These are phyloP conservation scores for Axea sp. DNA, from an alignment of 2,888 invertebrate species.

Conservation along the genomic window DNA sequence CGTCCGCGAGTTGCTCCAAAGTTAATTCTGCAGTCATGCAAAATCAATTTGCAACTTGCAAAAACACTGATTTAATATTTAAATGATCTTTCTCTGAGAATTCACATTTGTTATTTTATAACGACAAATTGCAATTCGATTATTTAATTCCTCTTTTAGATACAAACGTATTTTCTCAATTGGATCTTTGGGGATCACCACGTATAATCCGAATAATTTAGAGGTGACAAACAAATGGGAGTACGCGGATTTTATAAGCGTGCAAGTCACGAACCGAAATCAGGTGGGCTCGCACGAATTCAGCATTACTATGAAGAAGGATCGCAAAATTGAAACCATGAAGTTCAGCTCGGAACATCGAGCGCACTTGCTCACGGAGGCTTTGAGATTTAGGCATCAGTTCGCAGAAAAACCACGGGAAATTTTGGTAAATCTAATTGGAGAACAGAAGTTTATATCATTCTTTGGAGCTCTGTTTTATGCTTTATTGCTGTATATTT, in stretches of 20 bases:
- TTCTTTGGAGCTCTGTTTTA: too few species aligned
- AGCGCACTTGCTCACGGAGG: conserved; percentile 94
- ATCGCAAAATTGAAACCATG: conserved; percentile 95
- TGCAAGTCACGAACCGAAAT: conserved; percentile 82
- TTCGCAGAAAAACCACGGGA: conserved; percentile 91
- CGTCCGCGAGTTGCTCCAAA: too few species aligned
- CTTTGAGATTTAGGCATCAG: conserved; percentile 88
- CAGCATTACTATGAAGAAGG: conserved; percentile 91
- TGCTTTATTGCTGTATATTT: too few species aligned
- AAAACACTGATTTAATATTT: too few species aligned
- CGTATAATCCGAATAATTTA: conserved; percentile 94
- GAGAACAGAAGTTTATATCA: neutral
- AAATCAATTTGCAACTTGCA: too few species aligned
- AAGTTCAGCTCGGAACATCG: conserved; percentile 98
- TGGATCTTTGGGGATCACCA: conserved; percentile 96
- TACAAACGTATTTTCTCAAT: conserved; percentile 98
- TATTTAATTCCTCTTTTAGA: conserved; percentile 79
- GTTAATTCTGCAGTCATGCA: too few species aligned
- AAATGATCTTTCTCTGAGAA: too few species aligned
- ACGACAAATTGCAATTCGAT: too few species aligned
- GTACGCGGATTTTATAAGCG: conserved; percentile 88
- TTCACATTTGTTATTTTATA: too few species aligned
- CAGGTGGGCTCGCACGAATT: conserved; percentile 84
- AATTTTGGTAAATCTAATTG: conserved; percentile 82
- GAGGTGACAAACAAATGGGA: conserved; percentile 97